A percentile compares a stretch with the other conserved stretches of the same genome.
These are phyloP conservation scores for Serilophus lunatus DNA, from an alignment of 2,113 vertebrate species.

Conservation along the genomic window DNA sequence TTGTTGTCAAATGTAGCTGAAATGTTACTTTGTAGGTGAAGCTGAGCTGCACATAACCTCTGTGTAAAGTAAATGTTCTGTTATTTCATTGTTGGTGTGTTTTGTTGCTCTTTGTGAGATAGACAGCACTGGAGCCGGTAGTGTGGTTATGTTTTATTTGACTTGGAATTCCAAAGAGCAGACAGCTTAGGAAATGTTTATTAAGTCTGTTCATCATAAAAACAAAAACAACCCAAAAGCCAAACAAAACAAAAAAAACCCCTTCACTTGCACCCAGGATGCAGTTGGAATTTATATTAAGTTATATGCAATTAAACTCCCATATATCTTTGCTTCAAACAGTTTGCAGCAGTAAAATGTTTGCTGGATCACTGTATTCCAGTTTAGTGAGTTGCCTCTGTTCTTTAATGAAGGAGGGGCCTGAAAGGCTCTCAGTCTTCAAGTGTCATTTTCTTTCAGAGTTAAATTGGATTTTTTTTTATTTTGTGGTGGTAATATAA, in stretches of 20 bases:
- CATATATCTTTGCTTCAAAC: not conserved
- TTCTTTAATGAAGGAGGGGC: not conserved
- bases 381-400: not conserved
- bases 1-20: not conserved
- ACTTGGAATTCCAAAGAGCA: constrained; percentile 29
- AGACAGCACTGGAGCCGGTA: not conserved
- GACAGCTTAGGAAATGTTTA: constrained; percentile 26
- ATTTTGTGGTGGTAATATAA: not conserved
- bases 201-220: not conserved
- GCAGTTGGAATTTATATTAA: not conserved
- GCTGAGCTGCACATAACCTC: not conserved
- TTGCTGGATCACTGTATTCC: not conserved
- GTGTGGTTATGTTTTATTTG: not conserved
- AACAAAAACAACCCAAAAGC: not conserved
- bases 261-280: not conserved
- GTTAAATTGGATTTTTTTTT: not conserved
- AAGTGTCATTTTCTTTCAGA: not conserved
- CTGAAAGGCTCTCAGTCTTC: not conserved
- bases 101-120: not conserved
- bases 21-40: constrained; percentile 5
- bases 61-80: not conserved
- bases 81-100: not conserved
- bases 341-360: not conserved
- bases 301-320: not conserved
- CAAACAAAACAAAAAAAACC: not conserved